These are phyloP conservation scores for Emys orbicularis DNA, from an alignment of 2,797 vertebrate species.

Conservation along the genomic window DNA sequence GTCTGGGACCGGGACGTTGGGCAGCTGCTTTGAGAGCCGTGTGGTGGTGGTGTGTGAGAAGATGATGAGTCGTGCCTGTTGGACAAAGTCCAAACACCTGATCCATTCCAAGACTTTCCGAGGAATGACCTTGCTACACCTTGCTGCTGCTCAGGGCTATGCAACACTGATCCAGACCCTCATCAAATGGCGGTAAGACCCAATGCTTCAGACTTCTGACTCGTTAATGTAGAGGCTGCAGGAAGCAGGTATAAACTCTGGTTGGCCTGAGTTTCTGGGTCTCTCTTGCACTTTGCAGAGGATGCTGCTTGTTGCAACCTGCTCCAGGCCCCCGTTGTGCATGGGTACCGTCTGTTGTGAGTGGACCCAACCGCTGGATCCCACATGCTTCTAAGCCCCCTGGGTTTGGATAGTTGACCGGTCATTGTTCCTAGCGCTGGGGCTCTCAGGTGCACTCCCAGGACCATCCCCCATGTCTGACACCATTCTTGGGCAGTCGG, in stretches of 20 bases:
- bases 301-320: not conserved
- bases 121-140: constrained; percentile 98
- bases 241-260: not conserved
- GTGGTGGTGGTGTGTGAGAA: constrained; percentile 99
- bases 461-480: not conserved
- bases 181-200: constrained; percentile 98
- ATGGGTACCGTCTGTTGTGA: accelerated
- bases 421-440: not conserved
- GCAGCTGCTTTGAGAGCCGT: constrained; percentile 98
- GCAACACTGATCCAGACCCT: constrained; percentile 99
- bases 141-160: constrained; percentile 98
- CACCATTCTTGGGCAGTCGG: not conserved
- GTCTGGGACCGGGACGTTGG: constrained; percentile 88
- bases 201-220: not conserved
- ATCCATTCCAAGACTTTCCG: constrained; percentile 99
- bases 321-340: not conserved
- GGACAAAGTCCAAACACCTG: constrained; percentile 98
- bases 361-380: accelerated
- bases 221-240: not conserved
- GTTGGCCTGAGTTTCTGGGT: not conserved
- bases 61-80: constrained; percentile 99
- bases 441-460: not conserved
- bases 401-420: not conserved
- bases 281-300: not conserved
- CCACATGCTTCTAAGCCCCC: not conserved